These are phyloP conservation scores for Pyrrhosoma nymphula DNA, from an alignment of 2,888 invertebrate species.

Conservation along the genomic window DNA sequence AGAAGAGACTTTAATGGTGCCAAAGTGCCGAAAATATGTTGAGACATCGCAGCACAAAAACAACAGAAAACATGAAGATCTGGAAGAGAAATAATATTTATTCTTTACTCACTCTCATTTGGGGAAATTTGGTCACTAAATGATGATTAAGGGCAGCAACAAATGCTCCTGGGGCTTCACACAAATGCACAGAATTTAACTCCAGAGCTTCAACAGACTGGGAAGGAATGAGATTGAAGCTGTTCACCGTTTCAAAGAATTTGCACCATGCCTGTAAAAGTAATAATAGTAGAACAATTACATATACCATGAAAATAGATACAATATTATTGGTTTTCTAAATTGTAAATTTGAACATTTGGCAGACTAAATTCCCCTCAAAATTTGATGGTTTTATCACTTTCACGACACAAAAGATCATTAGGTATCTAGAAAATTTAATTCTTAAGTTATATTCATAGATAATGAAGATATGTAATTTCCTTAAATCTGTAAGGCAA, in stretches of 20 bases:
- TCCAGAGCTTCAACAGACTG: constrained; percentile 77
- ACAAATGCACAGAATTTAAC: constrained; percentile 90
- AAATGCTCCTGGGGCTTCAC: constrained; percentile 98
- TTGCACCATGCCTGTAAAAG: constrained; percentile 91
- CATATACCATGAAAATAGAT: too few relatives aligned
- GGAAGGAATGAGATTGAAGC: constrained; percentile 82
- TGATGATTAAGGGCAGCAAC: constrained; percentile 94
- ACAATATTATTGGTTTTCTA: too few relatives aligned
- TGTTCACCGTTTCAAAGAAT: constrained; percentile 89
- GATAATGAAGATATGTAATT: too few relatives aligned
- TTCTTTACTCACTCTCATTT: constrained; percentile 79
- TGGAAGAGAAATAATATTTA: neutral
- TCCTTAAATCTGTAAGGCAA: too few relatives aligned
- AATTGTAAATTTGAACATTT: too few relatives aligned
- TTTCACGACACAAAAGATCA: too few relatives aligned
- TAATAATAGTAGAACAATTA: neutral
- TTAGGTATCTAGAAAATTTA: too few relatives aligned
- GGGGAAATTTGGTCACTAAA: constrained; percentile 81
- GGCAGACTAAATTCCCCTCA: too few relatives aligned
- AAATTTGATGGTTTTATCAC: too few relatives aligned
- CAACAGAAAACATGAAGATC: constrained; percentile 48
- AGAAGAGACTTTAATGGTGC: too few relatives aligned
- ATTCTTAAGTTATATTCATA: too few relatives aligned
- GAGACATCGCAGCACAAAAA: neutral
- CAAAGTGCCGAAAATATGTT: too few relatives aligned